These are phyloP conservation scores for Achroia grisella DNA, from an alignment of 1,140 invertebrate genomes.

Conservation along the genomic window DNA sequence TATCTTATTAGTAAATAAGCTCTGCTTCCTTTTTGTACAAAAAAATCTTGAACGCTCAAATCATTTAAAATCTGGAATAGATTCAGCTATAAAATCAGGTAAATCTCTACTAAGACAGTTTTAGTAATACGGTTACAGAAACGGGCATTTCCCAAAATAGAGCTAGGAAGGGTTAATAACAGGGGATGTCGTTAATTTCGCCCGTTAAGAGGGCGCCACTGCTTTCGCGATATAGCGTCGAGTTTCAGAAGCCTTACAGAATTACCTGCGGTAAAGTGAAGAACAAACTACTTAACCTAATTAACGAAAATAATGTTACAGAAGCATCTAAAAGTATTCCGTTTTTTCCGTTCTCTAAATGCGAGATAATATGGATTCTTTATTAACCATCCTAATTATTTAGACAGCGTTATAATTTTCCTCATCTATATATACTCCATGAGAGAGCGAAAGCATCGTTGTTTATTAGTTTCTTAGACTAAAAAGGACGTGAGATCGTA, in stretches of 20 bases:
- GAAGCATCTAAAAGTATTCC: background rate
- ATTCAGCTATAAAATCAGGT: constrained; percentile 28
- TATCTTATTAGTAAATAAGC: no score
- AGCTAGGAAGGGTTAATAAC: constrained; percentile 60
- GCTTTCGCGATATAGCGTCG: constrained; percentile 35
- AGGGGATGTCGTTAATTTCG: constrained; percentile 55
- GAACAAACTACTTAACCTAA: constrained; percentile 53
- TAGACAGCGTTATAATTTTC: no score
- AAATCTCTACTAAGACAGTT: constrained; percentile 18
- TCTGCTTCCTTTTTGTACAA: no score
- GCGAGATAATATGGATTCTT: no score
- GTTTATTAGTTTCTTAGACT: no score
- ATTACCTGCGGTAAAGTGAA: constrained; percentile 38
- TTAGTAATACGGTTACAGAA: constrained; percentile 28
- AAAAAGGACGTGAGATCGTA: no score
- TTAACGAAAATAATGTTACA: constrained; percentile 35
- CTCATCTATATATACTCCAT: no score
- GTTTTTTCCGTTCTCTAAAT: background rate
- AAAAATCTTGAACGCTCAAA: no score
- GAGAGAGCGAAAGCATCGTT: no score
- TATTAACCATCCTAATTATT: no score
- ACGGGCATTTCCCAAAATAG: constrained; percentile 48
- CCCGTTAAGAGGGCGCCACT: constrained; percentile 33
- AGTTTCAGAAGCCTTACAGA: constrained; percentile 48
- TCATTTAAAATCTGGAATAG: no score